Base-by-base conservation (phyloP, 2,797 vertebrate species). In the Amazonetta brasiliensis region DNA sequence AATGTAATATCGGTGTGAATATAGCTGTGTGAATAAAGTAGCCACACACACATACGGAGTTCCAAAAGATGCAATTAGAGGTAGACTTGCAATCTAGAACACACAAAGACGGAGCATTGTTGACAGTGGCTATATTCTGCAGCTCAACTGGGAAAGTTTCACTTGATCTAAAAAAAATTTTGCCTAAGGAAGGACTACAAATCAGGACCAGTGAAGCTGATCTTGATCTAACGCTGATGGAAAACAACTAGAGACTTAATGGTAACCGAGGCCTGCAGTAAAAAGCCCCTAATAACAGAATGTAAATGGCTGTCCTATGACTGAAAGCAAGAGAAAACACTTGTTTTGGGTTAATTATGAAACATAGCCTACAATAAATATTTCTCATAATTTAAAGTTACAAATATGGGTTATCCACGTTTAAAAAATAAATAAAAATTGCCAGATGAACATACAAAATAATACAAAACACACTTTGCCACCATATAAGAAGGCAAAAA, bases 61-160 rank as follows among this genome's bases (percentile, higher is more conserved):
- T 94, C 71, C 52, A 84, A 52, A 79, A 76, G 50, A 74, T 56
- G 19, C 21, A 77, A 44, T 89, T 96, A 82, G 95, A 89, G n/a
- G 28, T 33, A 2, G 13, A 54, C 78, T 72, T 62, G 30, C 69
- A 78, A 50, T 59, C 76, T 20, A 43, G 33, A 77, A 62, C 10
- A 63, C 25, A 84, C 28, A 75, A 22, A 90, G 58, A 77, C 62
- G 30, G 63, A 84, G 48, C 43, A n/a, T 4, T 84, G 37, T 26
- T 83, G 39, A 76, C 44, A 83, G 31, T 9, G 26, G 14, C 39
- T 75, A 58, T 25, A 46, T 59, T 75, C 55, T 66, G 46, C 74
- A 79, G 84, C 48, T 59, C 66, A 19, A 48, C 33, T 56, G 52
- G 56, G 77, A 84, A 93, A 89, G 74, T 22, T 92, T 82, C 83